Evolutionary conservation across 2,797 vertebrate genomes (phyloP), one percentile per base, ranked within the genome.

Genomic region (Euphonia xanthogaster): DNA sequence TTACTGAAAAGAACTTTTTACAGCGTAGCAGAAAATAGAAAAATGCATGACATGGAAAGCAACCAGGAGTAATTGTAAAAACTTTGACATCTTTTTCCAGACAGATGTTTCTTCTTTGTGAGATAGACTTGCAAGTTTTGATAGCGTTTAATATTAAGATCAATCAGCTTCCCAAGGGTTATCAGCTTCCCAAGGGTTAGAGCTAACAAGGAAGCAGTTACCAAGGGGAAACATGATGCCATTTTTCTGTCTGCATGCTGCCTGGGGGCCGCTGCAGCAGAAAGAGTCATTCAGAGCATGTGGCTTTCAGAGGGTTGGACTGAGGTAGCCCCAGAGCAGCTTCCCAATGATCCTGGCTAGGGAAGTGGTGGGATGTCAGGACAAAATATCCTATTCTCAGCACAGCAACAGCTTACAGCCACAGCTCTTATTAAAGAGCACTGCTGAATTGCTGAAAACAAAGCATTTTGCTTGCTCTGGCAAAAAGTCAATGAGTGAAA

Each of bases 401-500:
- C 15, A 18, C n/a, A 76, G 68, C 2, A 4, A 54, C 20, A 91
- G 55, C 50, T 95, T 75, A 57, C n/a, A 84, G 72, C 11, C 14
- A 2, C 65, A 75, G 40, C 16, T 73, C 30, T 72, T 77, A n/a
- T 23, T 71, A 57, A 82, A 70, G 18, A 93, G 20, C 40, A 9
- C 25, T 50, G 45, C 81, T 94, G 60, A 86, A 85, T 77, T 81
- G 80, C 67, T 90, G 68, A 89, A 80, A 93, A 91, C 37, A 51
- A 90, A 88, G 72, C 66, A 53, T 90, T 94, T 96, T 42, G 5
- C 84, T 88, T 39, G 33, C 74, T 91, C 77, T 95, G 93, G 91
- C 91, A 96, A 93, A 82, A 97, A 86, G 86, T 96, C 94, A 95
- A 39, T 58, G 86, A 71, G 42, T 91, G 92, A 96, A 97, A 96